A percentile compares a stretch with the other conserved stretches of the same genome.
Conservation (phyloP, 2,113 vertebrate genomes). For the Sula dactylatra region DNA sequence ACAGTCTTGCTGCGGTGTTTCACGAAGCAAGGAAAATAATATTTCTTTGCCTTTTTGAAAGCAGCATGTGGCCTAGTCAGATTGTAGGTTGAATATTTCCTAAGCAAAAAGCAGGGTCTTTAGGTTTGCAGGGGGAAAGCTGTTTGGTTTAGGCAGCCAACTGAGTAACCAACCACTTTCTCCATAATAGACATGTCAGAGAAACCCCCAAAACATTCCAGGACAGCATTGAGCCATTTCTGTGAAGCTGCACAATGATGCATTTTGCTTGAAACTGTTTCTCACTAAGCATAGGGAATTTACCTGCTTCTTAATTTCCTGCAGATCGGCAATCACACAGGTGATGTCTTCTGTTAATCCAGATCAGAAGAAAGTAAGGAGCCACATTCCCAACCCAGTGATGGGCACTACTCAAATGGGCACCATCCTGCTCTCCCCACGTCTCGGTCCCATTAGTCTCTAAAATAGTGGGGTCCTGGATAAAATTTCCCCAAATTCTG, state of each 20-base stretch:
- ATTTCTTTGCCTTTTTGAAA: not conserved
- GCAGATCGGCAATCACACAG: not conserved
- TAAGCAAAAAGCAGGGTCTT: not conserved
- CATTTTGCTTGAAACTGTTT: not conserved
- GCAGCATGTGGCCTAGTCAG: not conserved
- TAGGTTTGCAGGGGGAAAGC: not conserved
- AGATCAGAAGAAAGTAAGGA: not conserved
- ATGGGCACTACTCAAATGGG: not conserved
- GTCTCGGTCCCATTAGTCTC: not conserved
- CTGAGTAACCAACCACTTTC: not conserved
- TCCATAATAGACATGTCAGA: fast-evolving
- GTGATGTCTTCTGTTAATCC: not conserved
- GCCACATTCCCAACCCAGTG: not conserved
- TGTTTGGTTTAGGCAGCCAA: not conserved
- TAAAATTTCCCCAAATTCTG: not conserved
- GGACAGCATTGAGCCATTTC: not conserved
- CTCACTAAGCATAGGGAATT: not conserved
- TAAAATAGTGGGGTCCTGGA: not conserved
- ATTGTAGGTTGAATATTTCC: not conserved
- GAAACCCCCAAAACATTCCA: not conserved
- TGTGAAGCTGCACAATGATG: not conserved
- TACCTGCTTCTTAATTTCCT: not conserved
- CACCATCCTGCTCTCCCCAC: not conserved
- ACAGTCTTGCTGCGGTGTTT: not conserved
- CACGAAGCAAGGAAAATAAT: not conserved